Conservation (phyloP, 2,888 invertebrate species). For the Cynaeus angustus region DNA sequence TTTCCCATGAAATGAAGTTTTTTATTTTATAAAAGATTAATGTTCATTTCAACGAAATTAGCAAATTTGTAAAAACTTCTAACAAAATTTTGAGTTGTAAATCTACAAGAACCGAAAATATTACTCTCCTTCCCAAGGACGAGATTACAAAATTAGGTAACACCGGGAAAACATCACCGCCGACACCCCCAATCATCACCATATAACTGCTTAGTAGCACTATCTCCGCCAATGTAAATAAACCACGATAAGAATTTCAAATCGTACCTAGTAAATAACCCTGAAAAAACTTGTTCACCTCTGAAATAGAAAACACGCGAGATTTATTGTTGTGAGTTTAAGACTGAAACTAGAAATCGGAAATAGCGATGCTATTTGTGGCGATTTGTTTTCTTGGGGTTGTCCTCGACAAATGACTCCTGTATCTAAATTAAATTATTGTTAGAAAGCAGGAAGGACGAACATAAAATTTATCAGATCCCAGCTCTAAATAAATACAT, state of each 20-base stretch:
- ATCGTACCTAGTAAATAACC: constrained; percentile 12
- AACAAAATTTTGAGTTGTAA: too few species aligned
- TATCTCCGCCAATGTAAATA: constrained; percentile 8
- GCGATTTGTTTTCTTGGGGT: constrained; percentile 26
- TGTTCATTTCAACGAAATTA: too few species aligned
- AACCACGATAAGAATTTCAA: constrained; percentile 12
- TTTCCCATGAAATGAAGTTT: too few species aligned
- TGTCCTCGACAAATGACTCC: constrained; percentile 20
- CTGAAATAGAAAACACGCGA: constrained; percentile 29
- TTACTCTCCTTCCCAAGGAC: too few species aligned
- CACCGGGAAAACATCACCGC: too few species aligned
- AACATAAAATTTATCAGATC: too few species aligned
- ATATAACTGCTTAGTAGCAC: not conserved
- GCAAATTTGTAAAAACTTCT: too few species aligned
- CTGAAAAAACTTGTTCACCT: constrained; percentile 24
- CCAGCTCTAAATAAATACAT: too few species aligned
- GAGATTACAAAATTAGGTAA: too few species aligned
- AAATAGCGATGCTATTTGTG: constrained; percentile 32
- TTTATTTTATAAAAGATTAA: too few species aligned
- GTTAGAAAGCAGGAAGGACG: not conserved
- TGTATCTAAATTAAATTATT: constrained; percentile 3
- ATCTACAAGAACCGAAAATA: too few species aligned
- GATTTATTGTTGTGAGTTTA: constrained; percentile 30
- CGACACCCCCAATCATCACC: not conserved
- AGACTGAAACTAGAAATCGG: constrained; percentile 28